These are phyloP conservation scores for Cataglyphis altisquamis DNA, from an alignment of 2,888 invertebrate species.

Conservation along the genomic window DNA sequence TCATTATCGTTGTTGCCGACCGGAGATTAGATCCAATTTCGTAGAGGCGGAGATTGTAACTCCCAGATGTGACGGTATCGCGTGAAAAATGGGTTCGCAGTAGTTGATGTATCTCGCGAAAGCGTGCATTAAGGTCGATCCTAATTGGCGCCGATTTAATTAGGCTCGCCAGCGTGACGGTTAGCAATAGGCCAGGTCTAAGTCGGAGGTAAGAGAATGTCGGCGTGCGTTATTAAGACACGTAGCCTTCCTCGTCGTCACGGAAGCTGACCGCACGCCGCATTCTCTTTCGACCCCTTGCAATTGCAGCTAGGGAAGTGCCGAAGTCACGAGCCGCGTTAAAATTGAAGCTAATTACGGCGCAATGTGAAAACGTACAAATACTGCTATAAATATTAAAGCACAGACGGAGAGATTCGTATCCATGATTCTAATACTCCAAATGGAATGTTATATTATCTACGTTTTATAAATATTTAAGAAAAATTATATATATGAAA, in stretches of 20 bases:
- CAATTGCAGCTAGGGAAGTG: constrained; percentile 45
- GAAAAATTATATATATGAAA: neutral
- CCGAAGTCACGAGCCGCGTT: constrained; percentile 49
- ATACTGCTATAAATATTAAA: constrained; percentile 37
- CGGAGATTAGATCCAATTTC: constrained; percentile 39
- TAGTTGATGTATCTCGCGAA: constrained; percentile 78
- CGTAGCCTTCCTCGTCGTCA: constrained; percentile 82
- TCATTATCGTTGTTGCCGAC: constrained; percentile 34
- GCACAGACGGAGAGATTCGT: constrained; percentile 13
- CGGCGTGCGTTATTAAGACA: constrained; percentile 83
- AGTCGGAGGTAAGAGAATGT: constrained; percentile 81
- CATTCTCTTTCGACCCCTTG: constrained; percentile 66
- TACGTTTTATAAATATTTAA: neutral
- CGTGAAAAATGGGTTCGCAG: constrained; percentile 77
- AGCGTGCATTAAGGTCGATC: constrained; percentile 84
- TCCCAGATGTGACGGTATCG: constrained; percentile 61
- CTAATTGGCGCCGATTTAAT: constrained; percentile 86
- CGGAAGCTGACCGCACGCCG: constrained; percentile 81
- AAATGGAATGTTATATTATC: neutral
- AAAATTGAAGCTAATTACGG: constrained; percentile 34
- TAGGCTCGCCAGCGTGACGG: constrained; percentile 85
- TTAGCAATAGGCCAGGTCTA: constrained; percentile 82
- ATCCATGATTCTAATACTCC: neutral
- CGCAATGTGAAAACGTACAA: constrained; percentile 23
- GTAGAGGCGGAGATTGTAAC: constrained; percentile 47